Evolutionary conservation across 2,797 vertebrate genomes (phyloP).

Genomic region (Callimico goeldii): DNA sequence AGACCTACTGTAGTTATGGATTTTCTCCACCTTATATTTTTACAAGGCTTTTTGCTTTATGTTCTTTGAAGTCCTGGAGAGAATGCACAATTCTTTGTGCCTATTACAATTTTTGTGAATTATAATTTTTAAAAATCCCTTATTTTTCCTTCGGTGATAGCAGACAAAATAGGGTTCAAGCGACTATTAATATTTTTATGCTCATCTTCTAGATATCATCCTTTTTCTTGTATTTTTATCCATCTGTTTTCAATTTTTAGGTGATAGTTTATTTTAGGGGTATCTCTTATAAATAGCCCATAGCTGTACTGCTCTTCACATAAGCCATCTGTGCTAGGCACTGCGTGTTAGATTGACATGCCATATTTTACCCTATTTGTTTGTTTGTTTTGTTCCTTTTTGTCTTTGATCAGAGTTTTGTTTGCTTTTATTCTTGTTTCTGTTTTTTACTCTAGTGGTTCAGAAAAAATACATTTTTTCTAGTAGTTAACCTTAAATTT

Average conservation of each 20-base stretch:
- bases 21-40: neutral
- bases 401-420: neutral
- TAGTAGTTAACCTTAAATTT: slow-evolving; percentile 38
- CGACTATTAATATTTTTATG: neutral
- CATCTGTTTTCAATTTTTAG: neutral
- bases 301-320: neutral
- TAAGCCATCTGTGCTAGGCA: neutral
- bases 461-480: neutral
- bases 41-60: neutral
- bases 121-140: neutral
- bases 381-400: neutral
- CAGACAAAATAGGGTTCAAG: neutral
- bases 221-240: neutral
- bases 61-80: slow-evolving; percentile 7
- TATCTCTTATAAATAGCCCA: neutral
- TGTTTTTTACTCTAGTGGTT: neutral
- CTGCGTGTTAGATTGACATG: neutral
- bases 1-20: neutral
- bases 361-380: neutral
- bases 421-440: slow-evolving; percentile 15
- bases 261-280: neutral
- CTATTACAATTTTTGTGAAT: neutral
- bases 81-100: neutral
- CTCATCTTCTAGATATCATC: neutral
- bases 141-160: slow-evolving; percentile 4